Conservation (phyloP, 2,888 invertebrate species). For the Conops quadrifasciatus region DNA sequence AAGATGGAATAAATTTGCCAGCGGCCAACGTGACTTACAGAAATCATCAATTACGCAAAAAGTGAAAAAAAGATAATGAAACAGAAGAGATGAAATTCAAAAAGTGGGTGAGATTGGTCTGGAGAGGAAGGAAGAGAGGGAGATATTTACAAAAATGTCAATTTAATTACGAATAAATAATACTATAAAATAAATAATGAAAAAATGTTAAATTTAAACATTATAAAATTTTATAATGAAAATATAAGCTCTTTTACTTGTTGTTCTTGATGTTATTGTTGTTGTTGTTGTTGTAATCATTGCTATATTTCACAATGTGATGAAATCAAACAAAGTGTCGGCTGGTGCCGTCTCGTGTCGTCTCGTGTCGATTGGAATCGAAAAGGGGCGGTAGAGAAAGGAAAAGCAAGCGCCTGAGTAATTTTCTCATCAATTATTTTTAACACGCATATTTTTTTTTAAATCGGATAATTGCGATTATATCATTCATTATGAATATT, state of each 20-base stretch:
- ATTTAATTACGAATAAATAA: neutral
- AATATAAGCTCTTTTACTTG: too few species aligned
- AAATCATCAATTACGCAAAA: neutral
- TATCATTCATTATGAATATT: neutral
- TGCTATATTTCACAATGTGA: constrained; percentile 26
- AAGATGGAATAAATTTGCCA: too few species aligned
- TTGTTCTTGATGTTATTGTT: neutral
- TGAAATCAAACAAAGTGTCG: constrained; percentile 18
- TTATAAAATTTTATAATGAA: neutral
- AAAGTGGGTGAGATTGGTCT: neutral
- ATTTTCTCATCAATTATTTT: too few species aligned
- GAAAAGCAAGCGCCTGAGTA: too few species aligned
- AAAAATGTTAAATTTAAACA: neutral
- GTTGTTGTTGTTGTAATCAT: neutral
- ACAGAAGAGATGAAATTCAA: neutral
- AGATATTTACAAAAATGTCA: neutral
- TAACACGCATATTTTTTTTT: too few species aligned
- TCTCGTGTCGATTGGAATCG: too few species aligned
- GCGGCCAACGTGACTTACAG: too few species aligned
- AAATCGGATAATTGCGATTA: too few species aligned
- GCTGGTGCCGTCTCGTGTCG: too few species aligned
- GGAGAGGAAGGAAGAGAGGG: neutral
- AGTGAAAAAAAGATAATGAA: neutral
- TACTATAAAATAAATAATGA: neutral
- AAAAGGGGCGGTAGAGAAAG: too few species aligned